Base-by-base conservation (phyloP, 2,888 invertebrate genomes). In the Tanaodytes sp. region DNA sequence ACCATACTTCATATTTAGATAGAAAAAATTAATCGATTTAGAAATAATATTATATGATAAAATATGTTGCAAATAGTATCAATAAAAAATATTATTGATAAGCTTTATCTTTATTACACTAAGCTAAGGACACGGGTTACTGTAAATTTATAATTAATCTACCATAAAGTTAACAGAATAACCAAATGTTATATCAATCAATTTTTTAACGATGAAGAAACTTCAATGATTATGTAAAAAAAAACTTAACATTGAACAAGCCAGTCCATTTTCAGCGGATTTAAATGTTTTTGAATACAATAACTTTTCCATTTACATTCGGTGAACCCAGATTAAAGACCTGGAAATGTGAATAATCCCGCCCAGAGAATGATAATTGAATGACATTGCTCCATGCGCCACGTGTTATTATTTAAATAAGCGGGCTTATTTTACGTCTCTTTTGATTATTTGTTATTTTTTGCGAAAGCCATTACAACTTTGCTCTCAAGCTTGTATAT, bases 401-500 rank as follows among this genome's bases (percentile, higher is more conserved):
- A 45, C 36, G 15, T n/a, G n/a, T n/a, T n/a, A 30, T 8, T 14
- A 36, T 30, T 23, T 18, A 51, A 63, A 63, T 63, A 14, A 31
- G 43, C n/a, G 3, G 15, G 19, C 18, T 16, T 61, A 49, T 66
- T 66, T 30, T 31, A 57, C 46, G 36, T 58, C 58, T 59, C 49
- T 58, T 49, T 36, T 45, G 63, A 69, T 69, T 64, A 64, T 69
- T 59, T 64, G 64, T 64, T 59, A 69, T 69, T 61, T 45, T 49
- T 69, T 39, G 43, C 33, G 51, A 61, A 69, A 64, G 61, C 64
- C 46, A 69, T 69, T 69, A 69, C 55, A 69, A 69, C 69, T 69
- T 69, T 69, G 48, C 55, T 59, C 64, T 64, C 55, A 64, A 61
- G 59, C 59, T 64, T 69, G 46, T 16, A 12, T 69, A 55, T 63